phyloP scores from a whole-genome alignment of 1,140 invertebrate genomes.

The Aphis gossypii region DNA sequence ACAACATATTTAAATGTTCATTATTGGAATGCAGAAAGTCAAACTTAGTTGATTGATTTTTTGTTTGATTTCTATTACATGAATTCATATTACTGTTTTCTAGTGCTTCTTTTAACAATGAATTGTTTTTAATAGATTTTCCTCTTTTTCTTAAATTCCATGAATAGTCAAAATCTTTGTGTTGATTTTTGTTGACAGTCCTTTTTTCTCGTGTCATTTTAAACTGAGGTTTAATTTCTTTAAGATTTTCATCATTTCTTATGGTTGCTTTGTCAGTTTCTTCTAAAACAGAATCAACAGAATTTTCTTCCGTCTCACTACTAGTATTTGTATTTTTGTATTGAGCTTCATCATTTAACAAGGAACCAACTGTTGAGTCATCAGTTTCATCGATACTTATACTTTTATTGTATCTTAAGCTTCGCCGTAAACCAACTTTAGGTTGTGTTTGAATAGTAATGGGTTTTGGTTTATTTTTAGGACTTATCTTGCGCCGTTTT shows the following conservation, averaged over 20 bases:
- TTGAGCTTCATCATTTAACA: background rate
- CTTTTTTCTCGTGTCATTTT: slow-evolving; percentile 12
- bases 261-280: background rate
- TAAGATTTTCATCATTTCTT: background rate
- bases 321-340: background rate
- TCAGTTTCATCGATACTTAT: background rate
- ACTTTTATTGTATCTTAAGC: slow-evolving; percentile 28
- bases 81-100: background rate
- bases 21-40: slow-evolving; percentile 15
- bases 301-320: background rate
- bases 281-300: background rate
- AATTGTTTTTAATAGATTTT: background rate
- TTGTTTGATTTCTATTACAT: background rate
- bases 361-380: background rate
- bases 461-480: slow-evolving; percentile 65
- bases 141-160: slow-evolving; percentile 14
- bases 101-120: background rate
- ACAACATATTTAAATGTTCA: slow-evolving; percentile 62
- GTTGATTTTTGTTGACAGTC: background rate
- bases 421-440: slow-evolving; percentile 66
- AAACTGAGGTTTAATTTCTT: background rate
- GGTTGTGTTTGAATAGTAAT: slow-evolving; percentile 59
- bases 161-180: slow-evolving; percentile 30
- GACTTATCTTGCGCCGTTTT: slow-evolving; percentile 65
- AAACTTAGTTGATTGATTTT: background rate